phyloP scores from a whole-genome alignment of 1,140 invertebrate species.

The Ceratina japonica region DNA sequence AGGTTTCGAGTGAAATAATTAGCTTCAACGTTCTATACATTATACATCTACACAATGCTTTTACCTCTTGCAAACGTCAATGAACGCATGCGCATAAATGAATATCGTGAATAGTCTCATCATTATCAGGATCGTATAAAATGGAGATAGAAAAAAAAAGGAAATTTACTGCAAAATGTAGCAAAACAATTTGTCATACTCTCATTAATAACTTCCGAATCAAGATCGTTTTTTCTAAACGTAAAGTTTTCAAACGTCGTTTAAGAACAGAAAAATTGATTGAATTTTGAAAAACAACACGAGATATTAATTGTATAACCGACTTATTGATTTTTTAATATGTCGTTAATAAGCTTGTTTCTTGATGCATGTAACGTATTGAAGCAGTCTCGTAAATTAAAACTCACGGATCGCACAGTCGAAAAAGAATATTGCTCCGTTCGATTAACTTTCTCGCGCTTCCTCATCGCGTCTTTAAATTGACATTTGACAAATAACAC shows the following conservation, averaged over 20 bases:
- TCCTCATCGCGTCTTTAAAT: slow-evolving; percentile 18
- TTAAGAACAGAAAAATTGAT: background rate
- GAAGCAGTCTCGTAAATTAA: background rate
- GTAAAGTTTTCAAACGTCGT: rapidly evolving
- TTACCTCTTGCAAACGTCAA: slow-evolving; percentile 38
- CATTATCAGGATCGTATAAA: slow-evolving; percentile 42
- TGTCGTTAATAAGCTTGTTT: background rate
- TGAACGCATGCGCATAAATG: slow-evolving; percentile 49
- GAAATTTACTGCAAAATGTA: slow-evolving; percentile 36
- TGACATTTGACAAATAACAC: background rate
- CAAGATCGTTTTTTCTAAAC: background rate
- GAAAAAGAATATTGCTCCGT: background rate
- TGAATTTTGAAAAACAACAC: slow-evolving; percentile 1
- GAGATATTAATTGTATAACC: slow-evolving; percentile 20
- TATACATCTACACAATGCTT: slow-evolving; percentile 16
- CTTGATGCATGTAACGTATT: background rate
- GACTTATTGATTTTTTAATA: slow-evolving; percentile 48
- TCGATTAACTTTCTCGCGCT: slow-evolving; percentile 7
- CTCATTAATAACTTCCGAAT: background rate
- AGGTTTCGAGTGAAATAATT: slow-evolving; percentile 42
- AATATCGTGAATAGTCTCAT: slow-evolving; percentile 24
- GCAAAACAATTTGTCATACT: slow-evolving; percentile 10
- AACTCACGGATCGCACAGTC: background rate
- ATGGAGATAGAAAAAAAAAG: slow-evolving; percentile 41
- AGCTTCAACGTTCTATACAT: slow-evolving; percentile 12